Evolutionary conservation across 2,797 vertebrate species (phyloP).

Genomic region (Rousettus madagascariensis): DNA sequence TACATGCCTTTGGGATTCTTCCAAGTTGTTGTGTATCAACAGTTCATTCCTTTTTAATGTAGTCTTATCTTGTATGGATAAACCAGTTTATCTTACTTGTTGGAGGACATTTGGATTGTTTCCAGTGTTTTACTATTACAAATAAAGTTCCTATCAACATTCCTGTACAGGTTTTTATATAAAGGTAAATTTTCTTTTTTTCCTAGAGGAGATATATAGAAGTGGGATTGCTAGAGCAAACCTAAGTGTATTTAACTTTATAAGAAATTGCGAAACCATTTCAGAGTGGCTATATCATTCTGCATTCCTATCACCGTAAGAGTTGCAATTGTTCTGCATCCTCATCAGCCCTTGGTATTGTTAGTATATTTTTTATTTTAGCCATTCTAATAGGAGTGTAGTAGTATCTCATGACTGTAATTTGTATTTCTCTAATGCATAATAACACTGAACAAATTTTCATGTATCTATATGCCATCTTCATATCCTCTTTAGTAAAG

Average conservation of each 20-base stretch:
- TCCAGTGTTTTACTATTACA: neutral
- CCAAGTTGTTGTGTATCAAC: neutral
- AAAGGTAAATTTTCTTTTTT: neutral
- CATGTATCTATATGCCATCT: neutral
- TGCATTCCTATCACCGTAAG: neutral
- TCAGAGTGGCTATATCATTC: neutral
- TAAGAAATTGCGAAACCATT: neutral
- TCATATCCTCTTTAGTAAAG: neutral
- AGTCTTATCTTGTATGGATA: neutral
- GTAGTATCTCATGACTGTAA: neutral
- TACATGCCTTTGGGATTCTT: neutral
- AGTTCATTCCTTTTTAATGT: neutral
- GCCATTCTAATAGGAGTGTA: neutral
- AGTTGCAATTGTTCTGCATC: neutral
- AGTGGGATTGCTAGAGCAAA: neutral
- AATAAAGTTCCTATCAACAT: neutral
- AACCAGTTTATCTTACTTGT: neutral
- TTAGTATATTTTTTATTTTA: neutral
- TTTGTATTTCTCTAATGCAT: neutral
- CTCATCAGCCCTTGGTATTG: neutral
- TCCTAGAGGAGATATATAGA: neutral
- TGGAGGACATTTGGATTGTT: neutral
- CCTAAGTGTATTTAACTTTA: too few relatives aligned
- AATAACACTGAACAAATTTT: neutral
- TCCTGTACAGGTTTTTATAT: neutral